A percentile compares a stretch with the other conserved stretches of the same genome.
These are phyloP conservation scores for Punctoribates punctum DNA, from an alignment of 2,888 invertebrate species.

Conservation along the genomic window DNA sequence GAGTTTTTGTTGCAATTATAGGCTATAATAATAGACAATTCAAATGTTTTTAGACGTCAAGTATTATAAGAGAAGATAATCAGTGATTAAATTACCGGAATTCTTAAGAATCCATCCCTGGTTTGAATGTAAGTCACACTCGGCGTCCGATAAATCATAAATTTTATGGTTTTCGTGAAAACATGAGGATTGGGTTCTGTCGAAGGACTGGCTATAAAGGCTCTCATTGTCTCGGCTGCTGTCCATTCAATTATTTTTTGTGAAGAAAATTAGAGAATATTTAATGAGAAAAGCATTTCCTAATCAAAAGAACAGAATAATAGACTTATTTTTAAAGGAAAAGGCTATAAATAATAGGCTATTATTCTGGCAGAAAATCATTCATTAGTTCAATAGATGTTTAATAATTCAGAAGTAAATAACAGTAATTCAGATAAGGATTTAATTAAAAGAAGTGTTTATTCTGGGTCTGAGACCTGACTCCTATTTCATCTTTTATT, in stretches of 20 bases:
- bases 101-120: neutral
- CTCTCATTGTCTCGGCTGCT: constrained; percentile 20
- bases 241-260: neutral
- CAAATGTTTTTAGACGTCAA: no score
- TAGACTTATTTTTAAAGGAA: neutral
- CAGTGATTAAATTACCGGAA: neutral
- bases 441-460: constrained; percentile 24
- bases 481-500: constrained; percentile 19
- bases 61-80: no score
- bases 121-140: constrained; percentile 5
- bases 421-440: neutral
- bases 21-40: neutral
- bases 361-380: no score
- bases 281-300: neutral
- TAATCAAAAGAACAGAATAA: neutral
- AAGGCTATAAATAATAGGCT: no score
- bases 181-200: neutral
- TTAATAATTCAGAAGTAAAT: neutral
- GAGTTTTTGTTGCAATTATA: neutral
- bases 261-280: no score
- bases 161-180: constrained; percentile 5
- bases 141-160: neutral
- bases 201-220: constrained; percentile 14
- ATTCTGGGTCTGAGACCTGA: neutral
- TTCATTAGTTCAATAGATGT: neutral